Conservation (phyloP, 2,888 invertebrate species). For the Cataglyphis rosenhaueri region DNA sequence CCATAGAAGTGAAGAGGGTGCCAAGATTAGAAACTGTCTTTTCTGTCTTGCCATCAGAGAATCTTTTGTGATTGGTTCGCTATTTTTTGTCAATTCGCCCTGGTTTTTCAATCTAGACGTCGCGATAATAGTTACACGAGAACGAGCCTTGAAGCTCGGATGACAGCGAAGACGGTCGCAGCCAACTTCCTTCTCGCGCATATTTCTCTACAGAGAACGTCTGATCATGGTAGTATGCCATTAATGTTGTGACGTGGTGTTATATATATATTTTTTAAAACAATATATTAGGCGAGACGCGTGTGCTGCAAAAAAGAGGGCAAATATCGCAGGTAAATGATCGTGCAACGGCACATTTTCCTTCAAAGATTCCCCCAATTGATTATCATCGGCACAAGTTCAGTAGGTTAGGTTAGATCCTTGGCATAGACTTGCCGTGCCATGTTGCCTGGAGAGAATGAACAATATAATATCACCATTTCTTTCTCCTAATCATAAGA, state of each 20-base stretch:
- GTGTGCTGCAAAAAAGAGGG: conserved; percentile 63
- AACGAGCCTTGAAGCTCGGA: not conserved
- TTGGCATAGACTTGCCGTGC: conserved; percentile 39
- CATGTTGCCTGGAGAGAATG: conserved; percentile 14
- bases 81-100: no score
- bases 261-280: conserved; percentile 76
- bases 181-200: not conserved
- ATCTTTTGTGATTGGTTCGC: no score
- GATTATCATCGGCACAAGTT: not conserved
- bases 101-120: not conserved
- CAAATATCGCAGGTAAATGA: conserved; percentile 72
- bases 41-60: no score
- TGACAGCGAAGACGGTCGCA: not conserved
- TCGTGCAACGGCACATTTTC: not conserved
- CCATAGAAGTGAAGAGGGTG: no score
- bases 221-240: conserved; percentile 74
- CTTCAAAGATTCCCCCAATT: not conserved
- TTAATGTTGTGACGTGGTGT: conserved; percentile 84
- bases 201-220: conserved; percentile 58
- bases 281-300: conserved; percentile 67
- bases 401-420: conserved; percentile 65
- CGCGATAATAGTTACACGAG: not conserved
- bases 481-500: not conserved
- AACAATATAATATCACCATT: not conserved
- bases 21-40: no score